These are phyloP conservation scores for Eustalomyia histrio DNA, from an alignment of 2,888 invertebrate genomes.

Conservation along the genomic window DNA sequence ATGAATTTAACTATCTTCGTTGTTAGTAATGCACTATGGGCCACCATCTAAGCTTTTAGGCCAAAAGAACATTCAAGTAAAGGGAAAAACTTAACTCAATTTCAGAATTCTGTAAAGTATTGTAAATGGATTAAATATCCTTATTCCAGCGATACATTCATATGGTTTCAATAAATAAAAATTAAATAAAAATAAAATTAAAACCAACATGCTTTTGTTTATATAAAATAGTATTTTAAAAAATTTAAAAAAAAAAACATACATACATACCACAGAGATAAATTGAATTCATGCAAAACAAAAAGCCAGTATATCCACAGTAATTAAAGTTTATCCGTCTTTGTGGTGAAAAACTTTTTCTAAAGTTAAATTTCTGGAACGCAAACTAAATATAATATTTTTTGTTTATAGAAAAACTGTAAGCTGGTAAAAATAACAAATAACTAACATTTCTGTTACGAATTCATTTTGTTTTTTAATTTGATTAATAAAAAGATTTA, in stretches of 20 bases:
- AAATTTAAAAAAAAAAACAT: not conserved
- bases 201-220: too few species aligned
- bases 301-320: not conserved
- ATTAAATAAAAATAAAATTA: too few species aligned
- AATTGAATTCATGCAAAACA: not conserved
- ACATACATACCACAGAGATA: constrained; percentile 1
- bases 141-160: too few species aligned
- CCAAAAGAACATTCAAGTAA: too few species aligned
- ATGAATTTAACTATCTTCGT: too few species aligned
- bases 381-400: not conserved
- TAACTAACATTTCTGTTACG: not conserved
- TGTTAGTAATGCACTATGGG: too few species aligned
- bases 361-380: not conserved
- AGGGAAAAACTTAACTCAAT: too few species aligned
- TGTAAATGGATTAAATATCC: too few species aligned
- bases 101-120: too few species aligned
- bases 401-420: not conserved
- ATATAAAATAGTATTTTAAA: not conserved
- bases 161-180: too few species aligned
- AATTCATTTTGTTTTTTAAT: not conserved
- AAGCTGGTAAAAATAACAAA: not conserved
- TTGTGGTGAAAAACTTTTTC: not conserved
- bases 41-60: too few species aligned
- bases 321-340: not conserved
- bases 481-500: not conserved